Base-by-base conservation (phyloP, 2,888 invertebrate genomes). In the Diplazon laetatorius region DNA sequence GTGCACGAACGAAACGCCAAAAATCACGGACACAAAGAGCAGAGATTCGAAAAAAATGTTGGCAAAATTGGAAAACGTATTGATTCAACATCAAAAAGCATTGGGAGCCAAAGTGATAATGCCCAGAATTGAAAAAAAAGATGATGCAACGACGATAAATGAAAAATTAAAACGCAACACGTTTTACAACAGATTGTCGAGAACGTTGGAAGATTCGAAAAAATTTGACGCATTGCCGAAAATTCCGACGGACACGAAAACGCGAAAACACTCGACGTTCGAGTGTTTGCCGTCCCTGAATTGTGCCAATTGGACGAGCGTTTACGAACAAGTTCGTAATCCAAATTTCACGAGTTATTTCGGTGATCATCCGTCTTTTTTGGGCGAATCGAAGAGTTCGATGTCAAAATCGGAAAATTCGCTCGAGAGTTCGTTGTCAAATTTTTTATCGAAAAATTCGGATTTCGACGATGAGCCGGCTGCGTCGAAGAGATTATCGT, bases 31-130 rank as follows among this genome's bases (percentile, higher is more conserved):
- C n/a, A 5, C 60, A 12, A 52, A 48, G 44, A 14, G 20, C 6
- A 20, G 42, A 30, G 60, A 74, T n/a, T 57, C 94, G 0, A 93
- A 94, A 87, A 92, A 94, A 79, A 95, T 94, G 93, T 88, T 95
- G 0, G 93, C 93, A 82, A 95, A 94, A 84, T 88, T 95, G 0
- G 94, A 95, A 87, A 92, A 92, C 77, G 94, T 93, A 0, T 86
- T 94, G 69, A 91, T 92, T 63, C 93, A 93, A 5, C 92, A 93
- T 77, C 91, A 90, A 82, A 91, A 89, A 77, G 82, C 83, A 65
- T 73, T 87, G 0, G 84, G 84, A 20, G 71, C 82, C 2, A 84
- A 80, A 52, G 81, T 84, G 0, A 83, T 84, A 12, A 66, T 81
- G 59, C 78, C 83, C 2, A 69, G 80, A 44, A 78, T 52, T 25